Conservation (phyloP, 2,797 vertebrate genomes). For the Lacerta bilineata region DNA sequence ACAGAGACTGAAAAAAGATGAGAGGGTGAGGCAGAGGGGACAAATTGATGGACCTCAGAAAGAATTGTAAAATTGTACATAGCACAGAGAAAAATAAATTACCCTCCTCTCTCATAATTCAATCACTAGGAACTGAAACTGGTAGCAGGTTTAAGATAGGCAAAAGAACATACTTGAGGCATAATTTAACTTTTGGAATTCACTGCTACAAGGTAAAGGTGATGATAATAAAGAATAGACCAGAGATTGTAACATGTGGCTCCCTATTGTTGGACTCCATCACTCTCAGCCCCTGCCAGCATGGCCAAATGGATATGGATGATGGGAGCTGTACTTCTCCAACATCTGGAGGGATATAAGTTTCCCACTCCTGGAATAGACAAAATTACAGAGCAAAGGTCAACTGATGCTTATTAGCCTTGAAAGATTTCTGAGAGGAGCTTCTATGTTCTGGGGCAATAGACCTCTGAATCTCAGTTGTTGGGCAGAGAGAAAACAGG, state of each 20-base stretch:
- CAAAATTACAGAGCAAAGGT: neutral
- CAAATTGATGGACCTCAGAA: neutral
- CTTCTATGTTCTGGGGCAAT: neutral
- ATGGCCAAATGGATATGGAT: no score
- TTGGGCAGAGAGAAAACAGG: neutral
- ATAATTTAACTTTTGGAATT: neutral
- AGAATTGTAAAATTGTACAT: neutral
- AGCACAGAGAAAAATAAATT: neutral
- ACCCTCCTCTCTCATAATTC: neutral
- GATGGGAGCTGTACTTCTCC: no score
- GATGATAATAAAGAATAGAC: no score
- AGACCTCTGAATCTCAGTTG: neutral
- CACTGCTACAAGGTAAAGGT: neutral
- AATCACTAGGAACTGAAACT: neutral
- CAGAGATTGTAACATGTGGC: no score
- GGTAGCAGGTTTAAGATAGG: neutral
- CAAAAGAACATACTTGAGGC: neutral
- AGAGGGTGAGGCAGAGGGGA: no score
- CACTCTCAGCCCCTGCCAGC: no score
- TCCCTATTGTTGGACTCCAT: no score
- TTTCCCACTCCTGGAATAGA: no score
- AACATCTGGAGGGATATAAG: no score
- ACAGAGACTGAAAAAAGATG: neutral
- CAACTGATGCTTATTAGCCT: neutral
- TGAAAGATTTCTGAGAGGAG: neutral